phyloP scores from a whole-genome alignment of 2,888 invertebrate genomes.

The Andrena dorsata region DNA sequence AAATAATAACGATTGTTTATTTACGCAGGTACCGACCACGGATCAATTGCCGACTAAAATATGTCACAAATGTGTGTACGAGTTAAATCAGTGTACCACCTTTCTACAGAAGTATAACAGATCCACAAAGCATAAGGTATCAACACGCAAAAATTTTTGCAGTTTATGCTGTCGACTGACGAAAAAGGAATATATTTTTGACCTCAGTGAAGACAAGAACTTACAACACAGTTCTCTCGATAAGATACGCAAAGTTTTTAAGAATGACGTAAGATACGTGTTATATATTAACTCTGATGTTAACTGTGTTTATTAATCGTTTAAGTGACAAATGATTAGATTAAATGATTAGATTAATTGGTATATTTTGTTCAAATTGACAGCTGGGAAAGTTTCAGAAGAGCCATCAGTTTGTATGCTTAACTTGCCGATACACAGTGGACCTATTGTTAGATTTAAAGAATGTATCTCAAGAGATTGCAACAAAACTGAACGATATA shows the following conservation, averaged over 20 bases:
- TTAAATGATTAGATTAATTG: not conserved
- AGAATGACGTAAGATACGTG: slow-evolving; percentile 73
- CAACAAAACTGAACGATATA: slow-evolving; percentile 62
- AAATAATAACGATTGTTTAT: not conserved
- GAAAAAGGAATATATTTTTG: slow-evolving; percentile 73
- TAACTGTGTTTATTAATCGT: not conserved
- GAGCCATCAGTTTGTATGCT: slow-evolving; percentile 72
- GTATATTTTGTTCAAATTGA: slow-evolving; percentile 6
- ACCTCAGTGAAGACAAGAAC: slow-evolving; percentile 70
- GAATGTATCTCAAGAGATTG: slow-evolving; percentile 68
- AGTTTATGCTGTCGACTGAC: slow-evolving; percentile 73
- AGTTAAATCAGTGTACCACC: slow-evolving; percentile 79
- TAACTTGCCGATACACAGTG: slow-evolving; percentile 80
- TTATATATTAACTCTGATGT: not conserved
- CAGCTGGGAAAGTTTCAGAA: not conserved
- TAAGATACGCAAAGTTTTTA: slow-evolving; percentile 74
- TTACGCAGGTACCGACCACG: slow-evolving; percentile 12
- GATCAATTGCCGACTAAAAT: slow-evolving; percentile 71
- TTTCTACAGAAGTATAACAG: slow-evolving; percentile 78
- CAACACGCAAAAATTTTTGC: slow-evolving; percentile 56
- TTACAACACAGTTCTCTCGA: slow-evolving; percentile 65
- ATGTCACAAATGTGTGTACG: slow-evolving; percentile 82
- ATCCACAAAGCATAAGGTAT: not conserved
- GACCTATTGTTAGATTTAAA: slow-evolving; percentile 80
- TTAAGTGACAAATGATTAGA: not conserved